Evolutionary conservation across 2,113 vertebrate species (phyloP).

Genomic region (Pseudopodoces humilis): DNA sequence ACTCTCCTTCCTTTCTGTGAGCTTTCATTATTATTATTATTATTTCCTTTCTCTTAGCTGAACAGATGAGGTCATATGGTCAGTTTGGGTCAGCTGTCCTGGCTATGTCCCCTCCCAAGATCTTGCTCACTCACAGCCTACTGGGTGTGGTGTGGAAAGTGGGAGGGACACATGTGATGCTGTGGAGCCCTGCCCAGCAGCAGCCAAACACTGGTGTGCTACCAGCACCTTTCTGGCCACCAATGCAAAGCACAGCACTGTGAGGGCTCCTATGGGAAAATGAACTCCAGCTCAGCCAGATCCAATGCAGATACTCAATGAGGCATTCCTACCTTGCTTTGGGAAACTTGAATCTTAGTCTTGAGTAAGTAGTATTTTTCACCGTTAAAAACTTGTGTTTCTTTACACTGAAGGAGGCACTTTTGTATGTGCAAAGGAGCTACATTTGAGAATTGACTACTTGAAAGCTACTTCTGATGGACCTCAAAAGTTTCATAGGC

Average conservation of each 20-base stretch:
- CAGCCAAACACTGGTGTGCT: accelerated
- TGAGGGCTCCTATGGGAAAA: background rate
- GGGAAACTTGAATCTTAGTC: background rate
- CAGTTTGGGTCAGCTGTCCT: background rate
- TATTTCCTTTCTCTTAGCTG: background rate
- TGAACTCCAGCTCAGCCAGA: background rate
- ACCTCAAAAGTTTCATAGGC: background rate
- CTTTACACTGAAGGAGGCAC: background rate
- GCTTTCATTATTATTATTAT: background rate
- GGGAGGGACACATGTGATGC: background rate
- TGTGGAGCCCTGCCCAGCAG: background rate
- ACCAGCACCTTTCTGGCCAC: background rate
- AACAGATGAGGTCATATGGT: background rate
- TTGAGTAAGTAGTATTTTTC: background rate
- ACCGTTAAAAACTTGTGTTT: background rate
- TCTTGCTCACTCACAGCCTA: background rate
- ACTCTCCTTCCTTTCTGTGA: background rate
- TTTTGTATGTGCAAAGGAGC: background rate
- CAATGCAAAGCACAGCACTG: background rate
- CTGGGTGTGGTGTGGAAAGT: too few species aligned
- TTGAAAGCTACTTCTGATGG: background rate
- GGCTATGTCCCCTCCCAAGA: background rate
- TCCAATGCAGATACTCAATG: background rate
- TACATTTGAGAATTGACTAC: background rate
- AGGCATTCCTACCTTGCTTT: background rate